Conservation (phyloP, 2,113 vertebrate species). For the Melanocharis versteri region DNA sequence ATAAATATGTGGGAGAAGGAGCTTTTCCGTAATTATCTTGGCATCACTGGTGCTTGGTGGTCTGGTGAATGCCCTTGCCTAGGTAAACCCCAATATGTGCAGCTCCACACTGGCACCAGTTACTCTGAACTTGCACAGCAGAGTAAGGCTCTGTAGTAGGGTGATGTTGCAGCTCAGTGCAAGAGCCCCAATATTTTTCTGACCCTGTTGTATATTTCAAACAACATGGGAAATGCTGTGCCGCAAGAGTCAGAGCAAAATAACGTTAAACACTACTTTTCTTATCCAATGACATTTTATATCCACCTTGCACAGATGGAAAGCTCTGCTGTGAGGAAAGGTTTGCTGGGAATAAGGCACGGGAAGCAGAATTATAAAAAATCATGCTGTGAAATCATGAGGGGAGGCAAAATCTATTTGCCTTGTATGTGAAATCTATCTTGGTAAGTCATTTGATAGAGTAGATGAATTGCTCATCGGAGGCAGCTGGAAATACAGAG, state of each 20-base stretch:
- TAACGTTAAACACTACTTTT: background rate
- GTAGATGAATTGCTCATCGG: conserved; percentile 42
- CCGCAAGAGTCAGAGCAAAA: background rate
- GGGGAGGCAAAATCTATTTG: conserved; percentile 26
- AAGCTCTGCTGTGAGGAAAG: background rate
- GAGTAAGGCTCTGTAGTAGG: rapidly evolving
- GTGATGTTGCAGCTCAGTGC: rapidly evolving
- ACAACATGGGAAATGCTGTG: background rate
- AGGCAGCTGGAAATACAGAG: conserved; percentile 47
- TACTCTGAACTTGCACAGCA: background rate
- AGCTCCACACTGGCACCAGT: background rate
- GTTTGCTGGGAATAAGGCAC: background rate
- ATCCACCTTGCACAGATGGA: background rate
- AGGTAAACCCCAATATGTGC: rapidly evolving
- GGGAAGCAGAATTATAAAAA: background rate
- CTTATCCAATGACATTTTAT: background rate
- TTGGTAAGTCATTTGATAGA: conserved; percentile 22
- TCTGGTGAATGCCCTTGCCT: rapidly evolving
- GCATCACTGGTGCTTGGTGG: background rate
- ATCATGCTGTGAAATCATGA: background rate
- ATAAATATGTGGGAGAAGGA: rapidly evolving
- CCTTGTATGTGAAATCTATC: conserved; percentile 35
- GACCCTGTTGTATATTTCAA: background rate
- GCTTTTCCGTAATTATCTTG: background rate
- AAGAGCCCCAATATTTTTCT: background rate